Evolutionary conservation across 2,888 invertebrate genomes (phyloP), one percentile per base, ranked within the genome.

Genomic region (Xanthostigma xanthostigma): DNA sequence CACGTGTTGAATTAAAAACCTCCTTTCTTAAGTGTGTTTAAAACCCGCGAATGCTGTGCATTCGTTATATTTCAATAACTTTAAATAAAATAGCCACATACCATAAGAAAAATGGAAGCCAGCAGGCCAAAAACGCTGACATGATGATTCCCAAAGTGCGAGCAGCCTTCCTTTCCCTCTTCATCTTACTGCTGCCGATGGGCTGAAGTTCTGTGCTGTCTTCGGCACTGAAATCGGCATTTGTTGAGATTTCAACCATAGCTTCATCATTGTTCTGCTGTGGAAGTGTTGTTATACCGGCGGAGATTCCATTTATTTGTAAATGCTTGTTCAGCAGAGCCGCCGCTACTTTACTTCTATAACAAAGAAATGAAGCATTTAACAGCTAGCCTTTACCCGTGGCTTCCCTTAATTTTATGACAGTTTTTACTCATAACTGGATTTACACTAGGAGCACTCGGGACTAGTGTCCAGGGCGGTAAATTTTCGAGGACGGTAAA

Each of bases 41-140:
- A n/a, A n/a, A n/a, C n/a, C n/a, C n/a, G n/a, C n/a, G n/a, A n/a
- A n/a, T n/a, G n/a, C n/a, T n/a, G n/a, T n/a, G n/a, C n/a, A n/a
- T n/a, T n/a, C n/a, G n/a, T n/a, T n/a, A n/a, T n/a, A n/a, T n/a
- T n/a, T n/a, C n/a, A 17, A 4, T 17, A 2, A 17, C 4, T 17
- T 17, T 17, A 17, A 17, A 17, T 17, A 17, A 17, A 17, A 12
- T 3, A 12, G 43, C 1, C 33, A 55, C 75, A 72, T 67, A 87
- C 93, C 94, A 94, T 50, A 90, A 72, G 67, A 95, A 95, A 73
- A 95, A 95, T 6, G 95, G 95, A 54, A 93, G 74, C 92, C 94
- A 95, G 67, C 95, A 95, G 8, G 92, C 79, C 52, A 95, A 72
- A 67, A 95, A 95, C 0, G 91, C 93, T 36, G 93, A 92, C 84